Evolutionary conservation across 1,140 invertebrate species (phyloP), one percentile per base, ranked within the genome.

Genomic region (Radopholus similis): DNA sequence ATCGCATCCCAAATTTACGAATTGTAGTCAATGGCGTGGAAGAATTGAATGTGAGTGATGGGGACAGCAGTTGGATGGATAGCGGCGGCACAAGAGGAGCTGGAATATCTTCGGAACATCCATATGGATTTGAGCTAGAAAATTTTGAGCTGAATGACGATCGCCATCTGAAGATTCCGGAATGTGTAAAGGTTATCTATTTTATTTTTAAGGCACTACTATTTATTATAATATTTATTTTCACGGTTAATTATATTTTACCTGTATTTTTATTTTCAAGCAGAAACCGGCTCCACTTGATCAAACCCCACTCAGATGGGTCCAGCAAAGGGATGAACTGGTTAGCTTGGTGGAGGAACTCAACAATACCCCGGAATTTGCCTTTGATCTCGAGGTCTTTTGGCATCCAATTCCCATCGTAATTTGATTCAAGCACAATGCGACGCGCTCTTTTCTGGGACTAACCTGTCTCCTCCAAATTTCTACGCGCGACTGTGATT

Each of bases 391-490:
- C 66, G 92, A 93, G 83, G 87, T 88, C 42, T 13, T 65, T 21
- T 1, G 9, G 8, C 2, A 15, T 26, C 26, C 63, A 44, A 34
- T 63, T 71, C 1, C 55, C 18, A n/a, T n/a, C n/a, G n/a, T n/a
- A 13, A 44, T 42, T n/a, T 21, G 23, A 11, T 40, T 57, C 35
- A 9, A 77, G 66, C 72, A 77, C 47, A 64, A 79, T 56, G 34
- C 55, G 6, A 60, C 49, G 32, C 77, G 77, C 11, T 42, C 64
- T 15, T 82, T 71, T 38, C 58, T 72, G 18, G 86, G 95, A 89
- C 11, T 90, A 42, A 94, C 92, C 0, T 97, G 94, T 83, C 84
- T 97, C 0, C 89, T 97, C 83, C 95, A 99, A 85, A 92, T 98
- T 74, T 94, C 93, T 0, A 95, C 93, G 0, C 75, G 86, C 37